Evolutionary conservation across 2,113 vertebrate species (phyloP), one percentile per base, ranked within the genome.

Genomic region (Eubucco bourcierii): DNA sequence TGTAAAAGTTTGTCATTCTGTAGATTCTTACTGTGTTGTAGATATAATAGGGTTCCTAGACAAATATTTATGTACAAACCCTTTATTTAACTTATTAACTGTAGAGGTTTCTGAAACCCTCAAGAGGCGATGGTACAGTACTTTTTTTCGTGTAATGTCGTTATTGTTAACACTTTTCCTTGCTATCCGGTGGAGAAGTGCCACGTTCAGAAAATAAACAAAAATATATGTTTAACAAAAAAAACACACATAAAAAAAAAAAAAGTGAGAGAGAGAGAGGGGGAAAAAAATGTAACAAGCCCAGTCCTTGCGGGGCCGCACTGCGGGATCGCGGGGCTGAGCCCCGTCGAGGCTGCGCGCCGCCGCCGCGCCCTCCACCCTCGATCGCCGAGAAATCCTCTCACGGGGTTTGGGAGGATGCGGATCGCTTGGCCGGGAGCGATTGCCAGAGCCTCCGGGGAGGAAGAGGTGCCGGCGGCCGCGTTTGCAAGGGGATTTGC

Each of bases 51-150:
- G 97, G 97, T 98, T 98, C 98, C 98, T 99, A 99, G 99, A 98
- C 97, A 95, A 98, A 99, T 99, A 99, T 99, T 99, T 99, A 99
- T 99, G 99, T 99, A 98, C 96, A 96, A 97, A 98, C 97, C 96
- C 97, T 97, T 98, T 98, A 98, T 98, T 98, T 98, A 98, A 98
- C 97, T 98, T 98, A 97, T 98, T 98, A 99, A 98, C 97, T 97
- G 97, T 98, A 98, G 98, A 97, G 96, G 97, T 97, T 98, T 97
- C 97, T 53, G 95, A 98, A 98, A 97, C 97, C 97, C 98, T 97
- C 92, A 97, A 98, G 98, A 98, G 97, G 97, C 97, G 87, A 97
- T 97, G 97, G 97, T 97, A 97, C 97, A 95, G 98, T 98, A 98
- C 97, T 98, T 97, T 55, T 98, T 98, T 98, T 33, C 76, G 97